phyloP scores from a whole-genome alignment of 2,113 vertebrate species.

The Narcine bancroftii region DNA sequence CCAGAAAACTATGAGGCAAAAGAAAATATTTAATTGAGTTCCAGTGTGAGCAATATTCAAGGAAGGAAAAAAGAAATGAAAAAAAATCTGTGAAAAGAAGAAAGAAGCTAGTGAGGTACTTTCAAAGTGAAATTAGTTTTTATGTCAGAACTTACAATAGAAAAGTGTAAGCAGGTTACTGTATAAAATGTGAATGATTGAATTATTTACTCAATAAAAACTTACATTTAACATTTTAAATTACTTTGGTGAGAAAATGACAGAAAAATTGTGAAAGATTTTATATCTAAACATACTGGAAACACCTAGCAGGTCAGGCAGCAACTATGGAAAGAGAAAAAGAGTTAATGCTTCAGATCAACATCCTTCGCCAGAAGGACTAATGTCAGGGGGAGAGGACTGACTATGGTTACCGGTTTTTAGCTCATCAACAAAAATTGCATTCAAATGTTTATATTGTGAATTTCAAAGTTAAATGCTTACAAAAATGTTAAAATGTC shows the following conservation, averaged over 20 bases:
- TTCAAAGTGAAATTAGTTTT: neutral
- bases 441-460: neutral
- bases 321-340: no score
- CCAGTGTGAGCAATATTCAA: neutral
- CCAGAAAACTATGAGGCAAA: neutral
- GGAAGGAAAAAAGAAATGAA: neutral
- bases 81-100: neutral
- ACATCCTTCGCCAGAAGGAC: no score
- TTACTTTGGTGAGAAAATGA: no score
- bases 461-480: neutral
- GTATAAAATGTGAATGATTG: no score
- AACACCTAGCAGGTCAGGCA: no score
- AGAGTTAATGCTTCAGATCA: no score
- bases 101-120: neutral
- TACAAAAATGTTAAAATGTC: neutral
- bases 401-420: neutral
- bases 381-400: no score
- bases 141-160: neutral
- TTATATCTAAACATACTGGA: no score
- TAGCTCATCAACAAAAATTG: neutral
- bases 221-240: no score
- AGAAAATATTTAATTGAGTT: neutral
- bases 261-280: no score
- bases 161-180: neutral
- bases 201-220: no score